These are phyloP conservation scores for Seriola rivoliana DNA, from an alignment of 2,113 vertebrate species.

Conservation along the genomic window DNA sequence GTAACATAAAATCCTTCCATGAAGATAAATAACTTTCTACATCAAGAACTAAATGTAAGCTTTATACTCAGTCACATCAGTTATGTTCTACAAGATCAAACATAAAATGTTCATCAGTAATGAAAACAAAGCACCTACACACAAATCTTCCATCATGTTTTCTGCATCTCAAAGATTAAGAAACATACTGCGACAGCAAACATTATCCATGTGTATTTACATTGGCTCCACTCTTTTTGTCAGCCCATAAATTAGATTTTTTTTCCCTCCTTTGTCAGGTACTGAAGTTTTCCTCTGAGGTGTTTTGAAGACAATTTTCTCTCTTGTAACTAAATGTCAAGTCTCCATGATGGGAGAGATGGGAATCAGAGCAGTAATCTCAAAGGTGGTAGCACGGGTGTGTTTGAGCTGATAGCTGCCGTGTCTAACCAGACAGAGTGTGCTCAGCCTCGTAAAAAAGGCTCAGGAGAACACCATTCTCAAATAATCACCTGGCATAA, in stretches of 20 bases:
- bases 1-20: neutral
- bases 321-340: conserved; percentile 80
- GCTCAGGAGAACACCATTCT: conserved; percentile 58
- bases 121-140: neutral
- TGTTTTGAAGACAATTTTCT: conserved; percentile 76
- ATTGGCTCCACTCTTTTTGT: conserved; percentile 41
- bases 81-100: neutral
- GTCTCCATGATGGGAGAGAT: conserved; percentile 68
- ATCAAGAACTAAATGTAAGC: neutral
- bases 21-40: no score
- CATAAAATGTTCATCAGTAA: neutral
- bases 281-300: conserved; percentile 65
- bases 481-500: conserved; percentile 66
- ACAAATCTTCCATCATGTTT: neutral
- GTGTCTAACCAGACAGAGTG: conserved; percentile 59
- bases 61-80: neutral
- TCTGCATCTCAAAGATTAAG: neutral
- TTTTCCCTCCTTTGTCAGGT: conserved; percentile 15
- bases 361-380: conserved; percentile 75
- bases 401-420: conserved; percentile 71
- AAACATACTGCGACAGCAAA: neutral
- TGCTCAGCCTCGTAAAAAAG: conserved; percentile 54
- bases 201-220: conserved; percentile 40
- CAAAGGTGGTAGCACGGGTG: conserved; percentile 64
- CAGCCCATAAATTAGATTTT: conserved; percentile 31